Evolutionary conservation across 2,888 invertebrate species (phyloP), one percentile per base, ranked within the genome.

Genomic region (Rambutsinella grinnellia): DNA sequence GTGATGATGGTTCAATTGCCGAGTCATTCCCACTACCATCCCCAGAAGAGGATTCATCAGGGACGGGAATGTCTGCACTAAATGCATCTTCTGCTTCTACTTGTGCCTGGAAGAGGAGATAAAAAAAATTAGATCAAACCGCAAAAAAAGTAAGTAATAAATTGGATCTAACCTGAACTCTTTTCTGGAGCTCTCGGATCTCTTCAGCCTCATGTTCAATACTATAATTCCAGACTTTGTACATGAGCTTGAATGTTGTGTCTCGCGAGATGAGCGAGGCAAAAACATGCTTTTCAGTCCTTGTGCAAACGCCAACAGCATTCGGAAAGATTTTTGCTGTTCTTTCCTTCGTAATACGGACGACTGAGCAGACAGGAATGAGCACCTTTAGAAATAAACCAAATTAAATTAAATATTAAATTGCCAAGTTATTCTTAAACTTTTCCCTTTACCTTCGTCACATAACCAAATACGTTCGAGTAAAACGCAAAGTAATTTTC

Each of bases 401-500:
- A 53, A 78, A 65, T 51, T 28, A 28, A 65, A 28, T n/a, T 23
- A 47, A 21, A 19, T 28, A 57, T 28, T 28, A 13, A 36, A n/a
- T n/a, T n/a, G n/a, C n/a, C n/a, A n/a, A n/a, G n/a, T n/a, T n/a
- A n/a, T n/a, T n/a, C n/a, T n/a, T n/a, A n/a, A n/a, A n/a, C n/a
- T n/a, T n/a, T n/a, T n/a, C n/a, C n/a, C 75, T 89, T 89, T 88
- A 95, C 94, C 91, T 94, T 94, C 85, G 96, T 95, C 82, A 96
- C 94, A 88, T 95, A 94, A 85, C 96, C 96, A 87, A 96, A 95
- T 76, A 97, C 96, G 87, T 96, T 96, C 80, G 97, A 96, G 88
- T 97, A 95, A 89, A 97, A 97, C 84, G 96, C 96, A 88, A 97
- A 95, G 89, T 95, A 95, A 87, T 96, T 95, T 86, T 94, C 93